These are phyloP conservation scores for Limosa lapponica DNA, from an alignment of 2,797 vertebrate species.

Conservation along the genomic window DNA sequence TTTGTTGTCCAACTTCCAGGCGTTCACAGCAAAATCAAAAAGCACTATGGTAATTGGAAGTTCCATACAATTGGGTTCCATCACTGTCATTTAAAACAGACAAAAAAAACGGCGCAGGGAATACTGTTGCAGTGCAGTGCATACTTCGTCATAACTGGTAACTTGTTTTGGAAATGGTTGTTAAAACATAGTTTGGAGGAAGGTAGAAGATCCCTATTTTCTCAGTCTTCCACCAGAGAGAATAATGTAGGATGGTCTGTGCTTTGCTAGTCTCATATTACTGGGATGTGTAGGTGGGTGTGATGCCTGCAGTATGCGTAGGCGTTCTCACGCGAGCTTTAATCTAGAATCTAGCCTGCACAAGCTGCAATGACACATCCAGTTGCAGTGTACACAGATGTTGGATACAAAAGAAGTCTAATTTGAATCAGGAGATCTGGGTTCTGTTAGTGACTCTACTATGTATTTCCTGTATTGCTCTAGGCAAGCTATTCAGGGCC, in stretches of 20 bases:
- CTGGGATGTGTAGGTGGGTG: background rate
- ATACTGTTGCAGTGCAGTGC: background rate
- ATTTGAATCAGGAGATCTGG: conserved; percentile 53
- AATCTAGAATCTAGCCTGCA: background rate
- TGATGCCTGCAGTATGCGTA: background rate
- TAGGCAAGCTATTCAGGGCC: conserved; percentile 25
- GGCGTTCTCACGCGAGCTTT: background rate
- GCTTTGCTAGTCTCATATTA: background rate
- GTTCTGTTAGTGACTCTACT: conserved; percentile 43
- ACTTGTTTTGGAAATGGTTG: background rate
- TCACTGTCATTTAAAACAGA: background rate
- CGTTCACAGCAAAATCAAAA: background rate
- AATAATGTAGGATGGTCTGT: background rate
- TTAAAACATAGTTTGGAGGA: background rate
- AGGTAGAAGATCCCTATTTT: background rate
- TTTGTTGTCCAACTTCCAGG: background rate
- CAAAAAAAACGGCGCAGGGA: background rate
- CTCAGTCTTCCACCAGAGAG: background rate
- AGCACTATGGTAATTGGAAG: background rate
- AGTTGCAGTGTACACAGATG: conserved; percentile 18
- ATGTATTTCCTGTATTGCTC: conserved; percentile 53
- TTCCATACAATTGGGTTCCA: background rate
- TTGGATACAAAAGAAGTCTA: conserved; percentile 26
- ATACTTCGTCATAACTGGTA: background rate
- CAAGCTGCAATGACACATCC: conserved; percentile 9